Conservation (phyloP, 1,140 invertebrate species). For the Zelostemma sp. region DNA sequence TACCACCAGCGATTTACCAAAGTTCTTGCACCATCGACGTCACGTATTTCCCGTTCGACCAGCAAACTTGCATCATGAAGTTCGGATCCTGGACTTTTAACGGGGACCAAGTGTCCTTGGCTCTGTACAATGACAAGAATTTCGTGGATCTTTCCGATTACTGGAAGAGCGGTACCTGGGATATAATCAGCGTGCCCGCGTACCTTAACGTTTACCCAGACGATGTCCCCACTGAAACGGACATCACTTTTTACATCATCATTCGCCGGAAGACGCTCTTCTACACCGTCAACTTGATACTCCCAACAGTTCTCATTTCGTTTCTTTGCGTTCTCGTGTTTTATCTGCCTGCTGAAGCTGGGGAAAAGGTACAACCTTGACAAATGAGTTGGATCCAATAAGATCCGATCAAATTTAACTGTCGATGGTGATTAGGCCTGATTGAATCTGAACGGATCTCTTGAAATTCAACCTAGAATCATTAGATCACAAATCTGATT, state of each 20-base stretch:
- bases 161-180: slow-evolving; percentile 98
- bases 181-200: slow-evolving; percentile 98
- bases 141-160: slow-evolving; percentile 97
- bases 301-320: too few species aligned
- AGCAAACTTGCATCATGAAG: slow-evolving; percentile 99
- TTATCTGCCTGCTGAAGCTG: too few species aligned
- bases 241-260: slow-evolving; percentile 97
- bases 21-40: slow-evolving; percentile 99
- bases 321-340: too few species aligned
- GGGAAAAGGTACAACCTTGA: too few species aligned
- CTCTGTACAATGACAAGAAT: slow-evolving; percentile 94
- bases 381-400: too few species aligned
- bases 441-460: too few species aligned
- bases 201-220: slow-evolving; percentile 90
- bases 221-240: slow-evolving; percentile 88
- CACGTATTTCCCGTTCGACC: slow-evolving; percentile 99
- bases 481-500: too few species aligned
- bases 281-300: too few species aligned
- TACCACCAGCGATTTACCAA: slow-evolving; percentile 99
- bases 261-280: slow-evolving; percentile 83
- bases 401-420: too few species aligned
- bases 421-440: too few species aligned
- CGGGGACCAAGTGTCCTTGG: slow-evolving; percentile 95
- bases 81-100: slow-evolving; percentile 99
- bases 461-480: too few species aligned